Evolutionary conservation across 2,888 invertebrate genomes (phyloP), one percentile per base, ranked within the genome.

Genomic region (Eretmocerus hayati): DNA sequence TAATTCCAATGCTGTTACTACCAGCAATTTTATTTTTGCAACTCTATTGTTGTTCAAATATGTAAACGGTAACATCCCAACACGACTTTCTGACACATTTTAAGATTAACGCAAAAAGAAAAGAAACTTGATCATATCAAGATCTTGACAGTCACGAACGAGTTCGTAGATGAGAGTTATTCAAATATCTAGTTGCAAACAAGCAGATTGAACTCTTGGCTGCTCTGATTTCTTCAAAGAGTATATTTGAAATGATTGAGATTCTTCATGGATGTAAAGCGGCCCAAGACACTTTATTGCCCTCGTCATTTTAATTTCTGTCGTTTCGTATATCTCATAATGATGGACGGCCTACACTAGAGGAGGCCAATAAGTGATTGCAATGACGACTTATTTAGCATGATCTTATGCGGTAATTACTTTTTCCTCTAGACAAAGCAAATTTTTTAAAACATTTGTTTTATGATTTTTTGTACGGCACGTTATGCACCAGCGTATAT

Each of bases 21-120:
- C 62, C 62, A 59, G 67, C 59, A 62, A 59, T 65, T 61, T 61
- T 62, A 62, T 62, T 60, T 64, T 64, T 61, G 63, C 66, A 64
- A 63, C 58, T 60, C 60, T 61, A 62, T 66, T 59, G 62, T 65
- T 64, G 63, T 66, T 62, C 63, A 63, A 59, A 59, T 65, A 64
- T 63, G 55, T 54, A 52, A 54, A 45, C 56, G 56, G 48, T 57
- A 56, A 56, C 53, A 56, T n/a, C 45, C 46, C 56, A 53, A 57
- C 46, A 48, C 37, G 36, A 52, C 47, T 40, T 45, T 33, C 44
- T 41, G 30, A 49, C 22, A 42, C 19, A 9, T 26, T 26, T 26
- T 26, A 11, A 26, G n/a, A n/a, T n/a, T 26, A 11, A 21, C 20
- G 42, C 26, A 40, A 40, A 46, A 40, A 49, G 30, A 32, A 42